A percentile compares a stretch with the other conserved stretches of the same genome.
Evolutionary conservation across 2,113 vertebrate species (phyloP).

Genomic region (Psilopogon haemacephalus): DNA sequence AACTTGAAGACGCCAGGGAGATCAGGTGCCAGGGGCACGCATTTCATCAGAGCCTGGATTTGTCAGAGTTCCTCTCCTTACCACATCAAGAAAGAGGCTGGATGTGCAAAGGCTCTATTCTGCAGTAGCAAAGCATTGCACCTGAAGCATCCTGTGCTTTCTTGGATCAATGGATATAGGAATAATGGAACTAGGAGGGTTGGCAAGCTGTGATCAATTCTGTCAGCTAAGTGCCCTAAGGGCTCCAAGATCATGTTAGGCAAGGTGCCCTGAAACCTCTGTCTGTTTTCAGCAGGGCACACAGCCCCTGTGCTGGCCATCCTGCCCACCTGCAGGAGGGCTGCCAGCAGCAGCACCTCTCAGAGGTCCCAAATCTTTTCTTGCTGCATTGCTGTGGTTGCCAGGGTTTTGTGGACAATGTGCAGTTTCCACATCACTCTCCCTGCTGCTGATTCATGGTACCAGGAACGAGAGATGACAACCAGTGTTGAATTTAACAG

Average conservation of each 20-base stretch:
- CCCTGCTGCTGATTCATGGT: background rate
- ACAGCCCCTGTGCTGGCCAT: background rate
- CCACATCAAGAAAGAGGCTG: background rate
- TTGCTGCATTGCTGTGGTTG: background rate
- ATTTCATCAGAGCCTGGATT: background rate
- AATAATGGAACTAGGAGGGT: background rate
- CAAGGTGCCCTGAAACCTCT: background rate
- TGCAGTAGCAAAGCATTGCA: background rate
- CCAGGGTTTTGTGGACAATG: background rate
- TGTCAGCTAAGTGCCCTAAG: background rate
- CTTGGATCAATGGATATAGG: background rate
- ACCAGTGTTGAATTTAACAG: background rate
- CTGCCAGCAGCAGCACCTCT: background rate
- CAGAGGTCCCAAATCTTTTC: background rate
- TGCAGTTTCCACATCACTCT: background rate
- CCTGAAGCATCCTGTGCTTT: background rate
- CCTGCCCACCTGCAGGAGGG: background rate
- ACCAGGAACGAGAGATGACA: background rate
- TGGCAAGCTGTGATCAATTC: background rate
- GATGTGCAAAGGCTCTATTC: background rate
- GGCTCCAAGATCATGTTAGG: background rate
- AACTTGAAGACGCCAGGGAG: background rate
- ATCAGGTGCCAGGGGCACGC: background rate
- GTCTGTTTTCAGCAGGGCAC: background rate
- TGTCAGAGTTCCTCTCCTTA: background rate